Percentiles rank a stretch among this genome's conserved stretches.
These are phyloP conservation scores for Tyto alba DNA, from an alignment of 2,113 vertebrate genomes.

Conservation along the genomic window DNA sequence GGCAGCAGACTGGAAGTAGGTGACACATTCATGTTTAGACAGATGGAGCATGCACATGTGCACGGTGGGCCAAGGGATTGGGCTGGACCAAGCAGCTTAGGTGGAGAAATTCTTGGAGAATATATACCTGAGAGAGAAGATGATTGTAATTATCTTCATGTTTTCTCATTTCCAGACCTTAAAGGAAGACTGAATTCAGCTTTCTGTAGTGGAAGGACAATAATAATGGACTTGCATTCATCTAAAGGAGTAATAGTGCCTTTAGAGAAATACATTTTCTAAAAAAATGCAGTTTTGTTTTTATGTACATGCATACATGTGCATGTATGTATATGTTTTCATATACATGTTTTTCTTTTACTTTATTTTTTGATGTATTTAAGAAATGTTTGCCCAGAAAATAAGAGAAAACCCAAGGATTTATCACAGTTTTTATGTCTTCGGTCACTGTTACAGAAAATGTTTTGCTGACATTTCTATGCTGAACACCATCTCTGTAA, in stretches of 20 bases:
- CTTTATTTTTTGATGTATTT: background rate
- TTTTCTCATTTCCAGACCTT: background rate
- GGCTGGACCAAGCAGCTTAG: background rate
- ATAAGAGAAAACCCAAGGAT: background rate
- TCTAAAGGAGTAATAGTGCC: background rate
- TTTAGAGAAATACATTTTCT: background rate
- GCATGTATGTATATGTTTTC: background rate
- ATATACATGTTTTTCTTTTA: background rate
- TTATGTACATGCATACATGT: background rate
- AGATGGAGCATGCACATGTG: background rate
- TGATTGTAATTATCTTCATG: background rate
- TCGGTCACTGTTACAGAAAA: background rate
- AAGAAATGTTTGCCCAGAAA: background rate
- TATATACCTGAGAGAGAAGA: background rate
- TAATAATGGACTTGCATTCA: background rate
- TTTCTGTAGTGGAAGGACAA: background rate
- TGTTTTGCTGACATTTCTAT: background rate
- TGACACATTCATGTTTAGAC: background rate
- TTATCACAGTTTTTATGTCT: background rate
- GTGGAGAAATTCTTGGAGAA: background rate
- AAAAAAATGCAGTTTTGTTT: background rate
- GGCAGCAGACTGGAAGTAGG: background rate
- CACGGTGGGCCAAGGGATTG: rapidly evolving
- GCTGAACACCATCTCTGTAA: background rate
- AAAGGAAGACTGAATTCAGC: background rate